phyloP scores from a whole-genome alignment of 2,797 vertebrate species.

The Basileuterus tristriatus region DNA sequence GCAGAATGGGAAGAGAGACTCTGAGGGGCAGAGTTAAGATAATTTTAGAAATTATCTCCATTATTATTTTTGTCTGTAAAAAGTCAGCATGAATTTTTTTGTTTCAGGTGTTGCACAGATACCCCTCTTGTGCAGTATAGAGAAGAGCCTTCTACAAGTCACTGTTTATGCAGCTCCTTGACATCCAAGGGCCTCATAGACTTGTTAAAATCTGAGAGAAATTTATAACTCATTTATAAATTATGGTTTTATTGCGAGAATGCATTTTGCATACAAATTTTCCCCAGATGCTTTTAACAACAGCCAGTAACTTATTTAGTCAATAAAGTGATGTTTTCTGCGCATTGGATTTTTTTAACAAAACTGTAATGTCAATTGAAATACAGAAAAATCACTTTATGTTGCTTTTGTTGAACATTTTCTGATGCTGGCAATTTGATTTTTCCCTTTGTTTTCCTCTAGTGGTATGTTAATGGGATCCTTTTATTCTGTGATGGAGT shows the following conservation, averaged over 20 bases:
- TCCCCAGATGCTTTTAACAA: slow-evolving; percentile 16
- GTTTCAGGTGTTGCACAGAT: not conserved
- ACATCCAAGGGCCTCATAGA: not conserved
- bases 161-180: not conserved
- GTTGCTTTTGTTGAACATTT: not conserved
- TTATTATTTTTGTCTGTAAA: not conserved
- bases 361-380: not conserved
- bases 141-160: not conserved
- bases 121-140: accelerated
- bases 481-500: not conserved
- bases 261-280: not conserved
- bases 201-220: not conserved
- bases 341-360: not conserved
- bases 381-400: not conserved
- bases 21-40: not conserved
- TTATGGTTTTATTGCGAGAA: not conserved
- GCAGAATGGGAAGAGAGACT: not conserved
- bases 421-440: not conserved
- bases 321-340: slow-evolving; percentile 7
- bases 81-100: not conserved
- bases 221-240: not conserved
- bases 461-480: not conserved
- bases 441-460: slow-evolving; percentile 37
- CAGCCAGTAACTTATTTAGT: slow-evolving; percentile 3
- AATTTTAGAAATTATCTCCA: not conserved